Evolutionary conservation across 2,113 vertebrate genomes (phyloP).

Genomic region (Hippocampus abdominalis): DNA sequence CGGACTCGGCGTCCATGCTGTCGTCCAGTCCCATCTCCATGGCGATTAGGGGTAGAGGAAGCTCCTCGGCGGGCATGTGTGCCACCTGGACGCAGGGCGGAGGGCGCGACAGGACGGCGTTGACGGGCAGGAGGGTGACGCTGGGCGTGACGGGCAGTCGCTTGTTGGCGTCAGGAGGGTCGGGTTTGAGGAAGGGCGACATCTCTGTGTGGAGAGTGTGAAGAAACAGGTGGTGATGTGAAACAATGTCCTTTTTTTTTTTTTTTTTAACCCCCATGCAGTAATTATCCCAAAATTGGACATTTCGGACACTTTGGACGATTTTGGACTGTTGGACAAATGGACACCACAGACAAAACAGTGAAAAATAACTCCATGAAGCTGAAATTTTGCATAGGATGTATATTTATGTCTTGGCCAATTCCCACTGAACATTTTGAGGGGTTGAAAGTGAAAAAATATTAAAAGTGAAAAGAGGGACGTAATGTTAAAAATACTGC

Average conservation of each 20-base stretch:
- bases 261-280: no score
- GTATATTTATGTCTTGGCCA: no score
- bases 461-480: no score
- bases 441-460: no score
- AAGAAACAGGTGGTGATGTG: not conserved
- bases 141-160: constrained; percentile 89
- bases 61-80: constrained; percentile 68
- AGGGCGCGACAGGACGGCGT: constrained; percentile 84
- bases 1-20: constrained; percentile 73
- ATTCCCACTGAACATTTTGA: no score
- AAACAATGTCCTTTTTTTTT: not conserved
- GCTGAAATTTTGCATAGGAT: no score
- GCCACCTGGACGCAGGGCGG: constrained; percentile 88
- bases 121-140: constrained; percentile 91
- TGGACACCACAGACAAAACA: no score
- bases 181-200: constrained; percentile 85
- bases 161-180: constrained; percentile 82
- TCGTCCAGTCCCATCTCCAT: constrained; percentile 88
- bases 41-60: constrained; percentile 77
- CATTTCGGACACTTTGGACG: no score
- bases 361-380: no score
- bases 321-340: no score
- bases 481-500: no score
- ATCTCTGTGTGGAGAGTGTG: constrained; percentile 77
- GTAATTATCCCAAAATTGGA: no score